Conservation (phyloP, 2,888 invertebrate genomes). For the Synanthedon andrenaeformis region DNA sequence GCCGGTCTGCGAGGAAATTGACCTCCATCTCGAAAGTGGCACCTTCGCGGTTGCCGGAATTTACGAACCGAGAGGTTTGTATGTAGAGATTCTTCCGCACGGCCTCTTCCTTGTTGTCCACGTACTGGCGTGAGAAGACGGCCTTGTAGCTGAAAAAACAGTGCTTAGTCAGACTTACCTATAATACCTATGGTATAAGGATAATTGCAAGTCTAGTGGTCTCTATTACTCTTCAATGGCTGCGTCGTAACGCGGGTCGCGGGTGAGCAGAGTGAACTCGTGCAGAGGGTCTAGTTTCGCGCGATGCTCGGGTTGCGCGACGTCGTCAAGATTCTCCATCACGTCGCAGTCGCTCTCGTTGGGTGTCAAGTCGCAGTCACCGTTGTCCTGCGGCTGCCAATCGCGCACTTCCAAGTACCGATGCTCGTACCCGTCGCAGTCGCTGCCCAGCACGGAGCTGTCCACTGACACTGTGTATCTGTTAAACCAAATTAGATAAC, state of each 20-base stretch:
- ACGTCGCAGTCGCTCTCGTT: conserved; percentile 30
- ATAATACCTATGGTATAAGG: not conserved
- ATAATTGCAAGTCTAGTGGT: not conserved
- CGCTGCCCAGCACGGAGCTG: conserved; percentile 45
- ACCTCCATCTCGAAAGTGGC: conserved; percentile 30
- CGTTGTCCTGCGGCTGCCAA: conserved; percentile 4
- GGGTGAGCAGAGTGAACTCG: conserved; percentile 37
- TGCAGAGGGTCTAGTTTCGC: conserved; percentile 44
- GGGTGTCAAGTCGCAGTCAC: conserved; percentile 15
- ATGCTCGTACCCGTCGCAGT: conserved; percentile 44
- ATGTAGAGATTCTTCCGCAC: conserved; percentile 41
- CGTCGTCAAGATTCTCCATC: conserved; percentile 18
- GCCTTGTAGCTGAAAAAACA: conserved; percentile 25
- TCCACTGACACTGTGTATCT: conserved; percentile 48
- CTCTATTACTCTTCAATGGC: not conserved
- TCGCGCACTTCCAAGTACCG: conserved; percentile 27
- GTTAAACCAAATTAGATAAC: conserved; percentile 1
- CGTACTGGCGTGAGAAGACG: conserved; percentile 29
- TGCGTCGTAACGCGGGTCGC: conserved; percentile 32
- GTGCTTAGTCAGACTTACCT: not conserved
- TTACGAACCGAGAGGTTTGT: conserved; percentile 33
- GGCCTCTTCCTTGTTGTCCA: conserved; percentile 37
- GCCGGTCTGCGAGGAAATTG: conserved; percentile 41
- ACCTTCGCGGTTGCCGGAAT: conserved; percentile 45
- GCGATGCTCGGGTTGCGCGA: conserved; percentile 13